Evolutionary conservation across 2,888 invertebrate species (phyloP), one percentile per base, ranked within the genome.

Genomic region (Agrotis exclamationis): DNA sequence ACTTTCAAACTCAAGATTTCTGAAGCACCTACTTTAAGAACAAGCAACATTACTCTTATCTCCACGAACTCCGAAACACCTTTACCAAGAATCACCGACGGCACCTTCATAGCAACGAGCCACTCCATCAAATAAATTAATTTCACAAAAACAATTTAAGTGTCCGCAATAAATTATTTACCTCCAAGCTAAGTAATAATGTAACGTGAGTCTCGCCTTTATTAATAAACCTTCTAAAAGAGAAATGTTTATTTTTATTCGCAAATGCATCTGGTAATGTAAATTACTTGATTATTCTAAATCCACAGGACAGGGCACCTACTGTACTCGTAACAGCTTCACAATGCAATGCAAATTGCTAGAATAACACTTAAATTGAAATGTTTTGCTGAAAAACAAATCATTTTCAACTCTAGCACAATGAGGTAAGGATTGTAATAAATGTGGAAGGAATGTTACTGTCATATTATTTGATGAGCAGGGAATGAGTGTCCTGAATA

Each of bases 401-500:
- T 79, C 1, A 89, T 87, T 86, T 63, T 76, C 76, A 63, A 88
- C 92, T 83, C 75, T 91, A 85, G 67, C 13, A 7, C 76, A 7
- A 22, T 18, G 47, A 16, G 3, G 24, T 82, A 92, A 67, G 83
- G 90, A 78, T 74, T 70, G 79, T 68, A 86, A 85, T 88, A 48
- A 58, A 24, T 1, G 54, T 39, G 64, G 70, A 51, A 70, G 28
- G 90, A 93, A 90, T 84, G 85, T 88, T 85, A 83, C 88, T 84
- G 74, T 85, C 86, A 91, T 91, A 91, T 92, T 89, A 93, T 93
- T 93, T 93, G 92, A 93, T 88, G 91, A 92, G 92, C 88, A 85
- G 87, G 89, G 89, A 90, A 92, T 88, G 92, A 92, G 93, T 92
- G 92, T 91, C 90, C 91, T 93, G 93, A 94, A 94, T 94, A 93